A percentile compares a stretch with the other conserved stretches of the same genome.
Evolutionary conservation across 2,113 vertebrate species (phyloP).

Genomic region (Barnardius zonarius): DNA sequence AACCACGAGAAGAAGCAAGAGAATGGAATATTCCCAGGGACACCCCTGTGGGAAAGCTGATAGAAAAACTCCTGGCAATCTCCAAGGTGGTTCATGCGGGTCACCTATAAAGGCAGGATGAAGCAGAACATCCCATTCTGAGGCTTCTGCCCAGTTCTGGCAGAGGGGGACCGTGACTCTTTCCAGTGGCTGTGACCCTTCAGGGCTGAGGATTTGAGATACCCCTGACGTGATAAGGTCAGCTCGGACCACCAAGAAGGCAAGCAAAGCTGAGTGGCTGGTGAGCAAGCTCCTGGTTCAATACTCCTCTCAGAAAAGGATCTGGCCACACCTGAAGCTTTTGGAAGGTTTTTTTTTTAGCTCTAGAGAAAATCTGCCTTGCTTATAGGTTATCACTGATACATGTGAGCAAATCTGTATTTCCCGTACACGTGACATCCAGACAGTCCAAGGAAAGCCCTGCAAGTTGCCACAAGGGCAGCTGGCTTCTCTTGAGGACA

Average conservation of each 20-base stretch:
- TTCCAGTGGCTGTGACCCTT: constrained; percentile 5
- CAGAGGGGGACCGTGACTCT: not conserved
- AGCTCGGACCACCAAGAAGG: not conserved
- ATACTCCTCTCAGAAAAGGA: constrained; percentile 30
- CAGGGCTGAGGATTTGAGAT: constrained; percentile 35
- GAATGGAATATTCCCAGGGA: constrained; percentile 22
- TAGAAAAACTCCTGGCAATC: not conserved
- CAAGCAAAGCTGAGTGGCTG: constrained; percentile 32
- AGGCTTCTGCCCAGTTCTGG: constrained; percentile 33
- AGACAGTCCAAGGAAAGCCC: constrained; percentile 22
- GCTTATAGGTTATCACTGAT: not conserved
- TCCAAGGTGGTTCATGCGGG: not conserved
- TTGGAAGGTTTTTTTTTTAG: not conserved
- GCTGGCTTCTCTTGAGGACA: constrained; percentile 30
- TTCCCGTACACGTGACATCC: not conserved
- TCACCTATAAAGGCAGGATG: constrained; percentile 1
- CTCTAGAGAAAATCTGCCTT: constrained; percentile 23
- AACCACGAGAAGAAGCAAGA: constrained; percentile 35
- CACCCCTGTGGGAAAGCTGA: not conserved
- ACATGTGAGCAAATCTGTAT: not conserved
- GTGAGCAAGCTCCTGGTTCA: constrained; percentile 29
- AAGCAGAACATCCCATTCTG: constrained; percentile 47
- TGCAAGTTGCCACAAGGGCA: not conserved
- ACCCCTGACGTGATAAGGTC: not conserved
- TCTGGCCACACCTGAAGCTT: constrained; percentile 17